Percentiles rank a stretch among this genome's conserved stretches.
Evolutionary conservation across 2,888 invertebrate genomes (phyloP).

Genomic region (Poecilus cupreus): DNA sequence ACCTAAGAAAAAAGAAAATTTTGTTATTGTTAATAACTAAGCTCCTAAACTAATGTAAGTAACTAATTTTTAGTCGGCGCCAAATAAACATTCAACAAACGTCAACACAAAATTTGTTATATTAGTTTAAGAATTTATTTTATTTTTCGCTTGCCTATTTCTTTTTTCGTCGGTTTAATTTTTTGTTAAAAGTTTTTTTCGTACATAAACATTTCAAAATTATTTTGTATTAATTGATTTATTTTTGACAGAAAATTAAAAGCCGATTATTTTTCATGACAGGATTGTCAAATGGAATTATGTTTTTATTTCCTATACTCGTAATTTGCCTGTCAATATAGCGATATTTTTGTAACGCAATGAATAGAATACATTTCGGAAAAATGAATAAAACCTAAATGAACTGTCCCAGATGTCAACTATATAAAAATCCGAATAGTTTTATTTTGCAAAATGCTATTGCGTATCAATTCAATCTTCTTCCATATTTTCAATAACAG

Average conservation of each 20-base stretch:
- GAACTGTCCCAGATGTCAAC: conserved; percentile 26
- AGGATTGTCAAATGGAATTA: neutral
- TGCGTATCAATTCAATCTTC: conserved; percentile 17
- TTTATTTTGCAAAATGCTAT: conserved; percentile 1
- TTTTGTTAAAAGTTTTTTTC: too few species aligned
- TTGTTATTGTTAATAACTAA: too few species aligned
- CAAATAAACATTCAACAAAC: too few species aligned
- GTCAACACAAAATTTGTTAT: too few species aligned
- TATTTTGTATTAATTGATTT: neutral
- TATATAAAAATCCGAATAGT: conserved; percentile 29
- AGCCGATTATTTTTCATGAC: neutral
- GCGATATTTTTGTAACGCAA: neutral
- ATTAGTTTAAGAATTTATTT: too few species aligned
- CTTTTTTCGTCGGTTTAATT: too few species aligned
- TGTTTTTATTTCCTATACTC: neutral
- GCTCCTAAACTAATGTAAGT: too few species aligned
- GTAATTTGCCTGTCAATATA: conserved; percentile 18
- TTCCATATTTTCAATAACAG: conserved; percentile 27
- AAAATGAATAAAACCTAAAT: conserved; percentile 33
- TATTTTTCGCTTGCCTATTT: too few species aligned
- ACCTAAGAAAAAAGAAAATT: too few species aligned
- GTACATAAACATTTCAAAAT: neutral
- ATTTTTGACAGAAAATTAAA: too few species aligned
- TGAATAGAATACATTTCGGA: conserved; percentile 1
- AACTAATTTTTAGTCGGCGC: too few species aligned